Percentiles rank a stretch among this genome's conserved stretches.
Evolutionary conservation across 1,140 invertebrate species (phyloP).

Genomic region (Carposina sasakii): DNA sequence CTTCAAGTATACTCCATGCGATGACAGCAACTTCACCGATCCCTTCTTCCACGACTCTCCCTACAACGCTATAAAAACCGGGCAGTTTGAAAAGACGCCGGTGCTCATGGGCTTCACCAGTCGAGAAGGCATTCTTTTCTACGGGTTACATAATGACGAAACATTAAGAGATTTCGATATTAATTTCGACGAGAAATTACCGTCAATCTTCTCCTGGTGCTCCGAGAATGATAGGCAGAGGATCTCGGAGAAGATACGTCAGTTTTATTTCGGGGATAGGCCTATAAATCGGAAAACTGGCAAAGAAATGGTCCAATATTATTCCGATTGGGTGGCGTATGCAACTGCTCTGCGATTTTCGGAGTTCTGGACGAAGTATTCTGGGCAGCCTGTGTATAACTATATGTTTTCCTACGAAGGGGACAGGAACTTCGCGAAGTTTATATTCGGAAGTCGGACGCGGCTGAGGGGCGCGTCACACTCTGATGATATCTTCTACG

Average conservation of each 20-base stretch:
- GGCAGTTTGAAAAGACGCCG: constrained; percentile 51
- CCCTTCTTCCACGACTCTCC: constrained; percentile 48
- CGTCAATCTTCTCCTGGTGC: constrained; percentile 46
- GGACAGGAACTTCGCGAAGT: constrained; percentile 43
- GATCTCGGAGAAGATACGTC: constrained; percentile 30
- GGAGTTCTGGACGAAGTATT: constrained; percentile 32
- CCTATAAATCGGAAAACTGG: constrained; percentile 25
- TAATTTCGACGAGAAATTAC: constrained; percentile 42
- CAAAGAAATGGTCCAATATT: constrained; percentile 34
- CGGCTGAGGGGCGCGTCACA: constrained; percentile 38
- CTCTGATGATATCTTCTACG: constrained; percentile 55
- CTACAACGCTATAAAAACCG: constrained; percentile 41
- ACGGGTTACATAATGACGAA: constrained; percentile 34
- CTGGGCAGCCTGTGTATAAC: constrained; percentile 43
- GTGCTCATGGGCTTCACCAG: constrained; percentile 45
- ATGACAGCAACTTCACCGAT: constrained; percentile 33
- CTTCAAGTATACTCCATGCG: constrained; percentile 53
- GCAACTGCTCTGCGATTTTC: constrained; percentile 41
- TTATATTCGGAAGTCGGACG: constrained; percentile 15
- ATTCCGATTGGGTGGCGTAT: constrained; percentile 52
- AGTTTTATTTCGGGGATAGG: constrained; percentile 43
- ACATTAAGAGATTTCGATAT: constrained; percentile 38
- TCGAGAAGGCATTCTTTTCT: constrained; percentile 48
- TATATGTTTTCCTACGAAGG: constrained; percentile 53
- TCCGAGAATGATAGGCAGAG: constrained; percentile 29